phyloP scores from a whole-genome alignment of 92 coral and sea anemone genomes.

The Meandrina meandrites region DNA sequence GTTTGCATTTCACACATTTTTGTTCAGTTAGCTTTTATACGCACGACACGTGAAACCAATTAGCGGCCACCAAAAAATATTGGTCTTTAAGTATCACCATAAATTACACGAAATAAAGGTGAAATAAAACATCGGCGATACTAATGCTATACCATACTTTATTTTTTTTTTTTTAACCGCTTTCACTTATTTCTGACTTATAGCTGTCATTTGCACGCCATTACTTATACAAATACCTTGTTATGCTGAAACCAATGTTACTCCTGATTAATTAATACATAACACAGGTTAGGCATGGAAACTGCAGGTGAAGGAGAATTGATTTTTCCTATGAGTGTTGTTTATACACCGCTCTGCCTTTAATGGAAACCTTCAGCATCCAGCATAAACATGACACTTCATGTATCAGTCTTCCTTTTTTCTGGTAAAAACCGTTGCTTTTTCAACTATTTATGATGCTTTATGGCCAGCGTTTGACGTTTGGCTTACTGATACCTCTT shows the following conservation, averaged over 20 bases:
- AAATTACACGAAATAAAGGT: background rate
- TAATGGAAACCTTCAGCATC: background rate
- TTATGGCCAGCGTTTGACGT: background rate
- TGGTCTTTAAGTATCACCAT: background rate
- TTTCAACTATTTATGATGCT: background rate
- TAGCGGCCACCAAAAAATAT: background rate
- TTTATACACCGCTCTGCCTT: background rate
- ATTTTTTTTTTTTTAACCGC: background rate
- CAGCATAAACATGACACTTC: background rate
- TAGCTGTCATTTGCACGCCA: no score
- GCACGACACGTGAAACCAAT: background rate
- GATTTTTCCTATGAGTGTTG: background rate
- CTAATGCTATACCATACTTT: no score
- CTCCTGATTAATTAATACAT: background rate
- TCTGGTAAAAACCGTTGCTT: background rate
- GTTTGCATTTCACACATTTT: background rate
- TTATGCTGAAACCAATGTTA: background rate
- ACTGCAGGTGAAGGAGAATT: background rate
- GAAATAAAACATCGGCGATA: background rate
- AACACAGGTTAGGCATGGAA: background rate
- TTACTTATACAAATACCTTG: background rate
- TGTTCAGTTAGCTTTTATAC: background rate
- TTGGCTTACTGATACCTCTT: background rate
- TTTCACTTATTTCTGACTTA: background rate
- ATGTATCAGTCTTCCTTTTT: background rate